Conservation (phyloP, 2,797 vertebrate genomes). For the Hydrophis major region DNA sequence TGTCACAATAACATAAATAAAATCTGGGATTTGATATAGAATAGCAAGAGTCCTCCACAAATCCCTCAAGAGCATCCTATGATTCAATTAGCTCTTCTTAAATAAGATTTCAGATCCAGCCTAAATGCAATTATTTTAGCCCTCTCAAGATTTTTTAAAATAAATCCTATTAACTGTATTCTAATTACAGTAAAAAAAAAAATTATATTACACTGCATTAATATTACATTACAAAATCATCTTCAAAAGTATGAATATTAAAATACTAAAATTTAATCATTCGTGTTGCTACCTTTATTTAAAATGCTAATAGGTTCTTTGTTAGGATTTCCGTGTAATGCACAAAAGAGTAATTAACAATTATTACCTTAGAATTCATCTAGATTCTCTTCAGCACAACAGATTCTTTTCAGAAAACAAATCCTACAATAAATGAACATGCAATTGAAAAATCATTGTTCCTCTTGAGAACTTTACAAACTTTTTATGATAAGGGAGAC, state of each 20-base stretch:
- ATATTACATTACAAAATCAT: neutral
- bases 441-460: neutral
- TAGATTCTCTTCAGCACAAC: neutral
- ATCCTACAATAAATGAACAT: neutral
- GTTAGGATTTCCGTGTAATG: too few species aligned
- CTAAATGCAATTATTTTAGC: neutral
- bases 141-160: neutral
- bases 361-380: neutral
- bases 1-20: neutral
- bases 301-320: neutral
- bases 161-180: neutral
- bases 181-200: neutral
- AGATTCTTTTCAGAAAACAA: neutral
- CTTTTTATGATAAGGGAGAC: neutral
- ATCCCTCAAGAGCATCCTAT: neutral
- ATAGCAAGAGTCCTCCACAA: neutral
- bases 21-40: neutral
- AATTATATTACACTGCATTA: neutral
- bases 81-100: neutral
- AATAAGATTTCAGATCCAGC: neutral
- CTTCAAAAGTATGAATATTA: neutral
- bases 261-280: neutral
- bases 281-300: neutral
- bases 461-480: neutral
- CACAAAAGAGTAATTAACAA: neutral